A percentile compares a stretch with the other conserved stretches of the same genome.
These are phyloP conservation scores for Rhagoletis zephyria DNA, from an alignment of 1,140 invertebrate genomes.

Conservation along the genomic window DNA sequence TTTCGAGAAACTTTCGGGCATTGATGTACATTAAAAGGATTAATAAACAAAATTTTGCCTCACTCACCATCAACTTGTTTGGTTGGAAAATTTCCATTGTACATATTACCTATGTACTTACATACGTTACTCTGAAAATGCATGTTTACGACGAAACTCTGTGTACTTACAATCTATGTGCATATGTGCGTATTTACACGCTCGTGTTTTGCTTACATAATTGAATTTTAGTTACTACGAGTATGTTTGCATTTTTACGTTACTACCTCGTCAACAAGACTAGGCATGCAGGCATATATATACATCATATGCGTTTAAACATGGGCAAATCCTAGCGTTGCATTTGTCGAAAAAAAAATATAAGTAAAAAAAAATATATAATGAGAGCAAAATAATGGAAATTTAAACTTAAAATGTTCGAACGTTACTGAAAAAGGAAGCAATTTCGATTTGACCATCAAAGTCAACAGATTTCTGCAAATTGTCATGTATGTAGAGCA, in stretches of 20 bases:
- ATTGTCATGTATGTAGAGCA: too few species aligned
- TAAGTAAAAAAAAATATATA: too few species aligned
- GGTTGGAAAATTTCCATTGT: not conserved
- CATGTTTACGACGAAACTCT: too few species aligned
- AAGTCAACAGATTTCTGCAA: too few species aligned
- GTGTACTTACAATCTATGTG: not conserved
- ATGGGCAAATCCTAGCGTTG: not conserved
- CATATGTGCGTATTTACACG: too few species aligned
- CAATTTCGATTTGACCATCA: too few species aligned
- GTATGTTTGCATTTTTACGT: not conserved
- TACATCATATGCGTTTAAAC: not conserved
- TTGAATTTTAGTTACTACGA: not conserved
- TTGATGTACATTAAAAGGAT: slow-evolving; percentile 17
- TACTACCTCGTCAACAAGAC: not conserved
- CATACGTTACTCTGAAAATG: too few species aligned
- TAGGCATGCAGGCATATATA: not conserved
- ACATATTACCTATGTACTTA: not conserved
- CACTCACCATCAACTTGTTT: not conserved
- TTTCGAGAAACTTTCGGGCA: not conserved
- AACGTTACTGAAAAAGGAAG: too few species aligned
- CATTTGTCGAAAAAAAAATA: too few species aligned
- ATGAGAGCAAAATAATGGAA: too few species aligned
- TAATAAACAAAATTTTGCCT: not conserved
- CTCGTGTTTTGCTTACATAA: not conserved
- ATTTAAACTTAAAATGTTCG: too few species aligned